Evolutionary conservation across 2,888 invertebrate species (phyloP).

Genomic region (Bellardia bayeri): DNA sequence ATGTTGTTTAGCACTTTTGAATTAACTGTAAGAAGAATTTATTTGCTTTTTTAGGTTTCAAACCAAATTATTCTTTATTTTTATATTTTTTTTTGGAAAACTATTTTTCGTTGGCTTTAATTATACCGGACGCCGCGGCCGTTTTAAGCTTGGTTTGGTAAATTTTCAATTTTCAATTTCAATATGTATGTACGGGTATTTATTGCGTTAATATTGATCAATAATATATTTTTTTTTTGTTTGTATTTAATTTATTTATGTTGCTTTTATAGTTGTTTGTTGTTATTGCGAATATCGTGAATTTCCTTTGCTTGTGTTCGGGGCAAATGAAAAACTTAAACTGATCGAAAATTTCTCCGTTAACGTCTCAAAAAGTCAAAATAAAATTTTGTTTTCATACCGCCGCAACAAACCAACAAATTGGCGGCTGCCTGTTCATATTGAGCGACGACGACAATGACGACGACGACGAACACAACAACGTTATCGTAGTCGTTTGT

Average conservation of each 20-base stretch:
- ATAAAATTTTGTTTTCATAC: constrained; percentile 57
- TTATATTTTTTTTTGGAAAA: not conserved
- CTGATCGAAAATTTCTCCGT: constrained; percentile 84
- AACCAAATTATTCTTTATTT: not conserved
- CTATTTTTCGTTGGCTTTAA: constrained; percentile 20
- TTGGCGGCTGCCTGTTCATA: constrained; percentile 43
- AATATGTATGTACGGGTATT: not conserved
- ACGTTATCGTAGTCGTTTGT: constrained; percentile 17
- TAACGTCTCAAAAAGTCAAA: constrained; percentile 78
- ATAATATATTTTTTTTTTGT: constrained; percentile 9
- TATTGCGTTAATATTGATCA: no score
- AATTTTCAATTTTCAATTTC: not conserved
- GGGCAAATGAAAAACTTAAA: constrained; percentile 83
- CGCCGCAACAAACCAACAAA: constrained; percentile 64
- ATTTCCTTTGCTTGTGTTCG: constrained; percentile 80
- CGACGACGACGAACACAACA: constrained; percentile 5
- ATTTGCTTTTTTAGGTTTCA: not conserved
- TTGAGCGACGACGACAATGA: constrained; percentile 8
- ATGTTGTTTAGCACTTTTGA: constrained; percentile 1
- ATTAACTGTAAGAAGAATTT: not conserved
- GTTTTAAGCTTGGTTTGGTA: constrained; percentile 13
- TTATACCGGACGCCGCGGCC: constrained; percentile 50
- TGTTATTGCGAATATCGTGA: constrained; percentile 60
- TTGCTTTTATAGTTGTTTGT: constrained; percentile 60
- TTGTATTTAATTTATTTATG: constrained; percentile 59